Base-by-base conservation (phyloP, 1,140 invertebrate genomes). In the Drosophila mojavensis region DNA sequence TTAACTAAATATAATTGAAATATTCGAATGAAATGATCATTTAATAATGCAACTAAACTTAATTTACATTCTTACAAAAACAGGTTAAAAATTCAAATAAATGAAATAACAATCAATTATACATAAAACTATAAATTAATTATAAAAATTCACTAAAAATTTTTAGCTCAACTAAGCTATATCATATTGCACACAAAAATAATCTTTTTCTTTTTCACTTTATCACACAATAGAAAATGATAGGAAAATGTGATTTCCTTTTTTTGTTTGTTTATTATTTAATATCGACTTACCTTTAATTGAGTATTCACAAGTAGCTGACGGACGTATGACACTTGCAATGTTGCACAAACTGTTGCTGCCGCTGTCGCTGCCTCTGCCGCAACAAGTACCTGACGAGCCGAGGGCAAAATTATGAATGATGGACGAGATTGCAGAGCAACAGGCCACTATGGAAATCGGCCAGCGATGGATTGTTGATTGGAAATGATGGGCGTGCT, bases 241-340 rank as follows among this genome's bases (percentile, higher is more conserved):
- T 1, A 30, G 20, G 3, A 24, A 24, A 2, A 24, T 24, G 2
- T 2, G 20, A 24, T 24, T 24, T 3, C 20, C 20, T 24, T 1
- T 2, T 30, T 1, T 33, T 33, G 0, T 10, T 7, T 33, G 17
- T 17, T 17, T 17, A 17, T 17, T 17, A 17, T 17, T 17, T 17
- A 17, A 0, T 17, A 17, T 13, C 30, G 36, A 39, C 58, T 53
- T 11, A 68, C 67, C 41, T 69, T 47, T 24, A 50, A 33, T 3
- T 53, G 68, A 71, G 68, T 71, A 71, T 71, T 69, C 11, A 10
- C 30, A 50, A 51, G 26, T 10, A 2, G 10, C 20, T 43, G n/a
- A 15, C 33, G 7, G 20, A 60, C 10, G 10, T 50, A 5, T 50
- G 9, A 0, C 28, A 47, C 11, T 24, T 2, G 10, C 41, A 11